These are phyloP conservation scores for Urocynchramus pylzowi DNA, from an alignment of 2,113 vertebrate species.

Conservation along the genomic window DNA sequence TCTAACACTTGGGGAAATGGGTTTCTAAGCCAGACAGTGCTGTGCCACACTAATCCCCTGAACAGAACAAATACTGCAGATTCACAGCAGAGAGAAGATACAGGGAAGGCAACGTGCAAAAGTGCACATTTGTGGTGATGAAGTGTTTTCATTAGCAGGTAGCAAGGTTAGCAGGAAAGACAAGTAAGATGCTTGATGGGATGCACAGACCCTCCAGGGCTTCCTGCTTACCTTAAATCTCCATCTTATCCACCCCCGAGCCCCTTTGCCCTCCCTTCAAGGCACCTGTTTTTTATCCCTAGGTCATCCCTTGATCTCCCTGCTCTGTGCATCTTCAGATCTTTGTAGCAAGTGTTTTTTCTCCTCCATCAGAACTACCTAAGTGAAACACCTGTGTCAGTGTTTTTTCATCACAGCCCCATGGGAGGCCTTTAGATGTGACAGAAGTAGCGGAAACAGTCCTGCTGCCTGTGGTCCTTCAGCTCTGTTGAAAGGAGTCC, in stretches of 20 bases:
- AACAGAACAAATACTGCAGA: neutral
- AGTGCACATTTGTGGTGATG: neutral
- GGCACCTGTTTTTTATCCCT: neutral
- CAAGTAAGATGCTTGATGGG: neutral
- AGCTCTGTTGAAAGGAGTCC: neutral
- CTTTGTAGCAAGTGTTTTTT: neutral
- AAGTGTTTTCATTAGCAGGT: neutral
- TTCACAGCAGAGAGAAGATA: neutral
- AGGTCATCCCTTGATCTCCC: neutral
- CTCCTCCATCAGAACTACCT: neutral
- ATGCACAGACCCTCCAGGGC: neutral
- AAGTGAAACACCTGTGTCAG: neutral
- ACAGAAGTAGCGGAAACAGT: neutral
- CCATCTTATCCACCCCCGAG: neutral
- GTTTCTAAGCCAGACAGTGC: neutral
- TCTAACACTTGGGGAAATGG: neutral
- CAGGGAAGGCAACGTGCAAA: neutral
- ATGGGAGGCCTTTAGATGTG: neutral
- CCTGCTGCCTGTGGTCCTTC: neutral
- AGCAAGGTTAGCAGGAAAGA: neutral
- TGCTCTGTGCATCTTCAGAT: neutral
- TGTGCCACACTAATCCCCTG: neutral
- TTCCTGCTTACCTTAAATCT: neutral
- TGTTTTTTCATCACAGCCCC: neutral
- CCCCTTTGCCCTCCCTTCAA: neutral